Percentiles rank a stretch among this genome's conserved stretches.
phyloP scores from a whole-genome alignment of 2,797 vertebrate genomes.

The Syngnathus acus region DNA sequence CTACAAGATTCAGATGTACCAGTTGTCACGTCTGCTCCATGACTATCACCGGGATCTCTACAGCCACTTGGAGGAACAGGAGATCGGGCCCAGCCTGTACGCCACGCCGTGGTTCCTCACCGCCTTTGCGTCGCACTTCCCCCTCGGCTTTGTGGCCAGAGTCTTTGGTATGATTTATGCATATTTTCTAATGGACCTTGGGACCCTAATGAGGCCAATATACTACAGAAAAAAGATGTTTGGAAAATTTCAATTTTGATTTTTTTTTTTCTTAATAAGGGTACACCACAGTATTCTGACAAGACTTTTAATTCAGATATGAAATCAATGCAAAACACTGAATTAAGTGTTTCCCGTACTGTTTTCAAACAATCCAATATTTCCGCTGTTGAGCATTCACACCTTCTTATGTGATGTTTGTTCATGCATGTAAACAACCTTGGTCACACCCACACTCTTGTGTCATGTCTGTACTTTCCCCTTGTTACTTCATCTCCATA shows the following conservation, averaged over 20 bases:
- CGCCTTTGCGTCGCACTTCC: conserved; percentile 92
- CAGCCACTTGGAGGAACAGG: conserved; percentile 85
- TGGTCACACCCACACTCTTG: conserved; percentile 22
- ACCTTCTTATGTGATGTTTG: neutral
- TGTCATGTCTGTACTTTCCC: conserved; percentile 17
- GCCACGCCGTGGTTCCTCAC: conserved; percentile 98
- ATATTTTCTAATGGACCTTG: neutral
- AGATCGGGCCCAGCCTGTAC: conserved; percentile 93
- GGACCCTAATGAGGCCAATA: no score
- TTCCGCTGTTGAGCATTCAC: neutral
- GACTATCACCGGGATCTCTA: conserved; percentile 94
- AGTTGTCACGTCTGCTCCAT: conserved; percentile 90
- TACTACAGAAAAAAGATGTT: no score
- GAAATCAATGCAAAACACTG: neutral
- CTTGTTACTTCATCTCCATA: conserved; percentile 11
- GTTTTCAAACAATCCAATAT: neutral
- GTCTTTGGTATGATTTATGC: conserved; percentile 81
- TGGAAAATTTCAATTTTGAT: no score
- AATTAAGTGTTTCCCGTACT: neutral
- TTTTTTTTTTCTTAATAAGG: no score
- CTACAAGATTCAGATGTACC: conserved; percentile 95
- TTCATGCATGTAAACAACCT: conserved; percentile 16
- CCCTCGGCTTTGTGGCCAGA: conserved; percentile 90
- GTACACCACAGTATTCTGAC: no score
- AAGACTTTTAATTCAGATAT: neutral